Evolutionary conservation across 2,888 invertebrate species (phyloP).

Genomic region (Parnassius orleans): DNA sequence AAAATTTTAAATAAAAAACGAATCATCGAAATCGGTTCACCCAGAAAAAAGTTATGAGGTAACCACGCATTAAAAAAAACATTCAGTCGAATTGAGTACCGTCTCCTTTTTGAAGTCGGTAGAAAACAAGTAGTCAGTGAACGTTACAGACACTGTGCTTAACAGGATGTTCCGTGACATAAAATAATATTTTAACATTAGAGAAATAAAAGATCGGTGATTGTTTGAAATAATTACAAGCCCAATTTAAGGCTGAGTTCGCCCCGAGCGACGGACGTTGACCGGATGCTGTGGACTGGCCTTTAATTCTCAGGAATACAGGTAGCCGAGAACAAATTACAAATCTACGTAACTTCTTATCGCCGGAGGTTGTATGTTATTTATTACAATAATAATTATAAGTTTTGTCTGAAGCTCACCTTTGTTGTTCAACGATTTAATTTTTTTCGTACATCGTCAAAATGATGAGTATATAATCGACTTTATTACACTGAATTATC

Average conservation of each 20-base stretch:
- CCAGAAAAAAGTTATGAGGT: too few species aligned
- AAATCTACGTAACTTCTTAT: constrained; percentile 62
- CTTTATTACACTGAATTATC: too few species aligned
- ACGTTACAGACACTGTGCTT: too few species aligned
- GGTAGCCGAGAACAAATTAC: constrained; percentile 71
- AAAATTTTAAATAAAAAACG: too few species aligned
- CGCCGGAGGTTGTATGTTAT: constrained; percentile 43
- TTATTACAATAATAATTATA: constrained; percentile 38
- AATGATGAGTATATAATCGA: too few species aligned
- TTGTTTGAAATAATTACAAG: constrained; percentile 15
- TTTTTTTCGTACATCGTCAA: background rate
- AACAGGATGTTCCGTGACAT: too few species aligned
- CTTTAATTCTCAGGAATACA: constrained; percentile 57
- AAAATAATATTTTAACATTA: background rate
- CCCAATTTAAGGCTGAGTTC: constrained; percentile 28
- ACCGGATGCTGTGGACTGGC: constrained; percentile 45
- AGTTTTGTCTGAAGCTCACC: constrained; percentile 22
- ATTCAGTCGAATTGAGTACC: too few species aligned
- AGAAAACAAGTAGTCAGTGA: too few species aligned
- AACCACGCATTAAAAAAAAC: too few species aligned
- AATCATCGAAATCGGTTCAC: too few species aligned
- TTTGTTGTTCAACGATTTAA: constrained; percentile 2
- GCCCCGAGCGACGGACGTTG: constrained; percentile 43
- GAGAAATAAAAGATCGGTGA: constrained; percentile 7
- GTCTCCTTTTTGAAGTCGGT: too few species aligned